Evolutionary conservation across 92 coral and sea anemone genomes (phyloP).

Genomic region (Phenganax stokvisi): DNA sequence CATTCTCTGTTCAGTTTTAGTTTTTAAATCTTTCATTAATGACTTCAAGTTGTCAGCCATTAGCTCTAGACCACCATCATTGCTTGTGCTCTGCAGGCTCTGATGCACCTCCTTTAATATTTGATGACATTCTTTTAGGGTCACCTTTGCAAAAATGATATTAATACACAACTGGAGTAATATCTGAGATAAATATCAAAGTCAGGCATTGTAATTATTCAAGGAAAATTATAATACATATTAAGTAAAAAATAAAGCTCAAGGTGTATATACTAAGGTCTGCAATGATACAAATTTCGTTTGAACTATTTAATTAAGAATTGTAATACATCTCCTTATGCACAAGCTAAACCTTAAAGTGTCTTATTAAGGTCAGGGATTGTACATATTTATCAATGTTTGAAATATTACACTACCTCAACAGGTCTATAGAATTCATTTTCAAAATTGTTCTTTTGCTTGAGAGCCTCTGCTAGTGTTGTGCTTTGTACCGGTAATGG

Average conservation of each 20-base stretch:
- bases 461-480: conserved; percentile 40
- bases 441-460: conserved; percentile 56
- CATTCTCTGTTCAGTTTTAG: conserved; percentile 55
- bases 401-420: conserved; percentile 50
- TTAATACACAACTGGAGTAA: background rate
- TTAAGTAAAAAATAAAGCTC: too few species aligned
- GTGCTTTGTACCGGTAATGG: background rate
- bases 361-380: too few species aligned
- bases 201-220: background rate
- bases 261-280: too few species aligned
- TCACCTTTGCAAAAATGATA: conserved; percentile 3
- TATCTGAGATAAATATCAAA: background rate
- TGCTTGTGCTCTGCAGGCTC: background rate
- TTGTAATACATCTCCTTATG: too few species aligned
- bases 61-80: conserved; percentile 43
- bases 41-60: conserved; percentile 51
- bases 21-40: conserved; percentile 53
- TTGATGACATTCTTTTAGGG: background rate
- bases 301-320: too few species aligned
- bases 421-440: conserved; percentile 67
- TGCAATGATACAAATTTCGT: too few species aligned
- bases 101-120: conserved; percentile 13
- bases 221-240: too few species aligned
- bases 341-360: too few species aligned
- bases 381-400: background rate